Conservation (phyloP, 2,797 vertebrate genomes). For the Crypturellus tataupa region DNA sequence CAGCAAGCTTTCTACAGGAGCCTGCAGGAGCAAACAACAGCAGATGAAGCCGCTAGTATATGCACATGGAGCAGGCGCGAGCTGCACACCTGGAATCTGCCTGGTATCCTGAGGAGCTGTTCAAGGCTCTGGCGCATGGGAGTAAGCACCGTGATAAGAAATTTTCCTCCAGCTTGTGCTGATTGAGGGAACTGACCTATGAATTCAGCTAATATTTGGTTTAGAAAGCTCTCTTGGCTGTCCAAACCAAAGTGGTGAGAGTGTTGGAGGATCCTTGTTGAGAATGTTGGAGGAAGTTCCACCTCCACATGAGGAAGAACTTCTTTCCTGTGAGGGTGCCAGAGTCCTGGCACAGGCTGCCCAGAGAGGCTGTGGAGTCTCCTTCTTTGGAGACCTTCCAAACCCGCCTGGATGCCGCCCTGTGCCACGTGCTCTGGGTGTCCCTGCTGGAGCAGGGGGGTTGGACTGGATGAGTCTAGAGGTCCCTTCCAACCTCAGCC, state of each 20-base stretch:
- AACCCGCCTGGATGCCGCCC: too few relatives aligned
- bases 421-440: too few relatives aligned
- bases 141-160: accelerated
- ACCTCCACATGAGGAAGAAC: too few relatives aligned
- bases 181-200: not conserved
- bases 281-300: too few relatives aligned
- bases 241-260: not conserved
- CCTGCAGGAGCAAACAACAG: not conserved
- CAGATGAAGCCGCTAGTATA: not conserved
- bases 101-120: not conserved
- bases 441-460: too few relatives aligned
- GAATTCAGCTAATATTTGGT: not conserved
- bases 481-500: too few relatives aligned
- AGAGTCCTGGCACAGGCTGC: too few relatives aligned
- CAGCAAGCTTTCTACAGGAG: not conserved
- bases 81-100: not conserved
- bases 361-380: too few relatives aligned
- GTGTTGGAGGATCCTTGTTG: not conserved
- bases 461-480: too few relatives aligned
- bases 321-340: too few relatives aligned
- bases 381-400: too few relatives aligned
- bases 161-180: not conserved
- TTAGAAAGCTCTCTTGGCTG: not conserved
- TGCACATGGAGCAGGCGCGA: not conserved
- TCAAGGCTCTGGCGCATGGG: not conserved